These are phyloP conservation scores for Metaphire vulgaris DNA, from an alignment of 1,140 invertebrate genomes.

Conservation along the genomic window DNA sequence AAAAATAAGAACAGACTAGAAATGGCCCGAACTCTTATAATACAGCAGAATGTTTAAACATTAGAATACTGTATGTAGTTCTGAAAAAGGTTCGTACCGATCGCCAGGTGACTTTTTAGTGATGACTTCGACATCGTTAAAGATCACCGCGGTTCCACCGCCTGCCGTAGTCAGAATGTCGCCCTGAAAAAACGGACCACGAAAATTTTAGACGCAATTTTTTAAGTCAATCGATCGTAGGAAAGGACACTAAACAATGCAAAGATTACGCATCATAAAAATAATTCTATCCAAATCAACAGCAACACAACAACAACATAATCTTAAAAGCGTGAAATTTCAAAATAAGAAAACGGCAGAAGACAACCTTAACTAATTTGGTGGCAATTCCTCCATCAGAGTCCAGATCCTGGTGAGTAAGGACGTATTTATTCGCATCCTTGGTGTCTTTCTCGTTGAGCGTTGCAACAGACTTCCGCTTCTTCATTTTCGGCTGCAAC, in stretches of 20 bases:
- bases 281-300: not conserved
- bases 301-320: not conserved
- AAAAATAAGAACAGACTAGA: no score
- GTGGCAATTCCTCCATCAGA: conserved; percentile 86
- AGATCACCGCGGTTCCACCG: conserved; percentile 89
- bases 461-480: conserved; percentile 75
- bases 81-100: no score
- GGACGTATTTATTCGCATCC: conserved; percentile 77
- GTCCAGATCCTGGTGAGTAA: conserved; percentile 84
- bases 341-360: no score
- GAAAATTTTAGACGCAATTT: no score
- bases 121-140: conserved; percentile 87
- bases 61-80: not conserved
- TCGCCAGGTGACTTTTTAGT: conserved; percentile 70
- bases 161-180: conserved; percentile 84
- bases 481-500: conserved; percentile 73
- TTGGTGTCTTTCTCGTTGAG: conserved; percentile 67
- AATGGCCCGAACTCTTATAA: not conserved
- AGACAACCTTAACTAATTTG: conserved; percentile 84
- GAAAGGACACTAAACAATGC: no score
- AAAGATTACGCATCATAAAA: no score
- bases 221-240: no score
- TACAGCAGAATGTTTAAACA: not conserved
- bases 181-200: conserved; percentile 61
- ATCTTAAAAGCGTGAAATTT: not conserved